Percentiles rank a stretch among this genome's conserved stretches.
phyloP scores from a whole-genome alignment of 1,140 invertebrate species.

The Centruroides sculpturatus region DNA sequence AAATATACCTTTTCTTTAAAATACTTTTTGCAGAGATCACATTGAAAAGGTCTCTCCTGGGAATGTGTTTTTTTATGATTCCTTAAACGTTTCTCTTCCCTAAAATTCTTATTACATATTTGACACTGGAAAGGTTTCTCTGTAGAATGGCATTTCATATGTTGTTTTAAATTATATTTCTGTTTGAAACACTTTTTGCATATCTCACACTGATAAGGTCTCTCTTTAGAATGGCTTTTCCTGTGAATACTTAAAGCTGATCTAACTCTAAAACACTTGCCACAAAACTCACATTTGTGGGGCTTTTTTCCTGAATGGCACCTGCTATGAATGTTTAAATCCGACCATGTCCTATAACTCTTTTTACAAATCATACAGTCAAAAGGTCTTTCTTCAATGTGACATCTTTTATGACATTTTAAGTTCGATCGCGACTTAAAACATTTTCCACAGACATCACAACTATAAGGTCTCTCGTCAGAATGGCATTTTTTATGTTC shows the following conservation, averaged over 20 bases:
- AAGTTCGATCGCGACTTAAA: background rate
- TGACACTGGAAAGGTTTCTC: slow-evolving; percentile 84
- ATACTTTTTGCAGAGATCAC: slow-evolving; percentile 1
- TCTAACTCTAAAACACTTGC: background rate
- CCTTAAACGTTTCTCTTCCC: background rate
- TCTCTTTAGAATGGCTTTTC: background rate
- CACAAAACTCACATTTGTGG: background rate
- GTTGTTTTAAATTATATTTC: too few relatives aligned
- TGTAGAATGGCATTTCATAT: slow-evolving; percentile 61
- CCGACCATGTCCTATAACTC: background rate
- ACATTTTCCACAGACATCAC: background rate
- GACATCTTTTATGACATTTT: background rate
- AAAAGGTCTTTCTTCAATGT: background rate
- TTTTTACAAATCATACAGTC: background rate
- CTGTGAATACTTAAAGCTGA: background rate
- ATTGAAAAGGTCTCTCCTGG: slow-evolving; percentile 2
- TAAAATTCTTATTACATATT: slow-evolving; percentile 73
- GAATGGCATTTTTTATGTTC: background rate
- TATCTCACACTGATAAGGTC: too few relatives aligned
- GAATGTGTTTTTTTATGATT: background rate
- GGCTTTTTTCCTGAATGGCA: background rate
- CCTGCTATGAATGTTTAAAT: background rate
- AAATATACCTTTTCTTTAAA: background rate
- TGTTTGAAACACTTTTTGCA: too few relatives aligned
- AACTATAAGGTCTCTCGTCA: background rate